Evolutionary conservation across 2,888 invertebrate genomes (phyloP), one percentile per base, ranked within the genome.

Genomic region (Stegophylla sp.): DNA sequence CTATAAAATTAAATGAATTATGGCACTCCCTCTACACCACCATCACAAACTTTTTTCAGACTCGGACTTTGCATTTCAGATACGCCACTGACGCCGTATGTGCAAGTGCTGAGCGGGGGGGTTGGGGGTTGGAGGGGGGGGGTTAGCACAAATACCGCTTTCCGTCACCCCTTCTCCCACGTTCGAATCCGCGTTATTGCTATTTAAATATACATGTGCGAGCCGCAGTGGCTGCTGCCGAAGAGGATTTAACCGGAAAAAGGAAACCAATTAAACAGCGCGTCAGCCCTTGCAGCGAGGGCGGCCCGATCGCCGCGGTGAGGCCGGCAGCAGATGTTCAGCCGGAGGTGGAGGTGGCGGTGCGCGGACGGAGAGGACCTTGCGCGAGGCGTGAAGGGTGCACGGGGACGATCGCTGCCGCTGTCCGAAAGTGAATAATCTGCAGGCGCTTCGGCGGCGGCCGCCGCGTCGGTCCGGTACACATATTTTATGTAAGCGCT

Each of bases 391-490:
- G 17, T 15, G 23, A 43, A 43, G 43, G 23, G 20, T 66, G 9
- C 20, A 20, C 41, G 20, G 64, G 9, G 12, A 20, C 41, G 20
- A 41, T 9, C 53, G 41, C 69, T 23, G 28, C 53, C 43, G 66
- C 75, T 48, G 79, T 79, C 79, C 79, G 69, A 79, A 69, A 77
- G 77, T 69, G 77, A 77, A 77, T 77, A 77, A 77, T 69, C 67
- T 66, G 67, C 77, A 20, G 20, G 48, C 56, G 23, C 64, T 41
- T 53, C 48, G n/a, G n/a, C 43, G 23, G 71, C 53, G 26, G 48
- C 4, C 26, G 41, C 43, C 17, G 23, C 67, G 69, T 45, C 56
- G 41, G 71, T 72, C 64, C 48, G 48, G 28, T 51, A 20, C 51
- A 41, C 34, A 63, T 75, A 63, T 73, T 56, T 72, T 56, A 61